Evolutionary conservation across 1,140 invertebrate genomes (phyloP).

Genomic region (Heliconius congener): DNA sequence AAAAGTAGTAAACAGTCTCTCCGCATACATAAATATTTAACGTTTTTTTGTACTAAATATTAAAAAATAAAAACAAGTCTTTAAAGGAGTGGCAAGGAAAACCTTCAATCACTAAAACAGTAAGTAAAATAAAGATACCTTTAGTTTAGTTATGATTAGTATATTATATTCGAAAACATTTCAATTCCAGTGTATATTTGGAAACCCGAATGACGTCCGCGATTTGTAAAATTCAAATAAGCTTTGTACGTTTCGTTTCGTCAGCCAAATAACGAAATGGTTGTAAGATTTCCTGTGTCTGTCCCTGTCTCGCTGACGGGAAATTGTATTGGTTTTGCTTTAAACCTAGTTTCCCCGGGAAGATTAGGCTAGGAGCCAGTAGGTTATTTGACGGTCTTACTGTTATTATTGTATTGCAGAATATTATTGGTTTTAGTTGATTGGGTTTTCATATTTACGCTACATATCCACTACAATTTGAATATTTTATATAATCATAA

Average conservation of each 20-base stretch:
- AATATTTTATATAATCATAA: background rate
- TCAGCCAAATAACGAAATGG: background rate
- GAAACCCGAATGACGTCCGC: slow-evolving; percentile 14
- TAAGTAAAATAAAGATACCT: background rate
- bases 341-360: slow-evolving; percentile 60
- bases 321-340: slow-evolving; percentile 53
- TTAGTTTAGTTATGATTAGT: background rate
- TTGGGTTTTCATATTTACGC: no score
- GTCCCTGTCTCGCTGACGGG: slow-evolving; percentile 53
- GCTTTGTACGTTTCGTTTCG: slow-evolving; percentile 13
- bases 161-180: background rate
- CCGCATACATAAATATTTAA: no score
- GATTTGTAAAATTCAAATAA: slow-evolving; percentile 34
- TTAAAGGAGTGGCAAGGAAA: no score
- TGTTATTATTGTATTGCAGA: no score
- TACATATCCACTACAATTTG: background rate
- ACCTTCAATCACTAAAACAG: background rate
- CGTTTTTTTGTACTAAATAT: no score
- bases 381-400: background rate
- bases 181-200: background rate
- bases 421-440: background rate
- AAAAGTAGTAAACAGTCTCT: no score
- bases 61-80: no score
- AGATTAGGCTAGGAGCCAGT: slow-evolving; percentile 53
- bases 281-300: slow-evolving; percentile 57